Evolutionary conservation across 92 coral and sea anemone species (phyloP).

Genomic region (Porites cylindrica): DNA sequence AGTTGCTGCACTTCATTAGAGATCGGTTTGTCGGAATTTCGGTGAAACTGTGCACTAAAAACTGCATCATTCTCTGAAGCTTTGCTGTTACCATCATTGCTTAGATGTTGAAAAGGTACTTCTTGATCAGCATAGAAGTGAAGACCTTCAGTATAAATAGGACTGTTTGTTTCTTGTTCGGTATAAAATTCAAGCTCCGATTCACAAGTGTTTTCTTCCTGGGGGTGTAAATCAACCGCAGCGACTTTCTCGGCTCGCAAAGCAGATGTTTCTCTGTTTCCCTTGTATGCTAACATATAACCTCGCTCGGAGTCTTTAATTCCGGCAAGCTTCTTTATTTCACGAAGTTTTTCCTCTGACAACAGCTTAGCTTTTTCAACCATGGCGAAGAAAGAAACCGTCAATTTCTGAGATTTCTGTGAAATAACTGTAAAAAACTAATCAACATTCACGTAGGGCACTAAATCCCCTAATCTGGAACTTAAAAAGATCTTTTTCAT

Average conservation of each 20-base stretch:
- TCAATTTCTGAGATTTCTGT: not conserved
- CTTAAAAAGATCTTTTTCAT: no score
- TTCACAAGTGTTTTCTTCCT: not conserved
- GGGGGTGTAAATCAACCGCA: not conserved
- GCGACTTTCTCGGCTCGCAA: constrained; percentile 21
- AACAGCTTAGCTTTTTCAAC: constrained; percentile 29
- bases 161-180: not conserved
- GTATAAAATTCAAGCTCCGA: not conserved
- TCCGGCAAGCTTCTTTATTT: not conserved
- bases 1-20: not conserved
- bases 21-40: not conserved
- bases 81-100: not conserved
- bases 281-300: not conserved
- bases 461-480: no score
- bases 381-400: constrained; percentile 14
- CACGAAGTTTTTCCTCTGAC: constrained; percentile 4
- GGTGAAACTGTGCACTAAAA: not conserved
- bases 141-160: not conserved
- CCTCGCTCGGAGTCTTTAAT: not conserved
- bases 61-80: not conserved
- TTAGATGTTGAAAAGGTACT: constrained; percentile 10
- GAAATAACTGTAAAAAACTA: not conserved
- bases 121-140: constrained; percentile 5
- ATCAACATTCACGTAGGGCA: not conserved
- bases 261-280: not conserved